phyloP scores from a whole-genome alignment of 2,113 vertebrate species.

The Seriola aureovittata region DNA sequence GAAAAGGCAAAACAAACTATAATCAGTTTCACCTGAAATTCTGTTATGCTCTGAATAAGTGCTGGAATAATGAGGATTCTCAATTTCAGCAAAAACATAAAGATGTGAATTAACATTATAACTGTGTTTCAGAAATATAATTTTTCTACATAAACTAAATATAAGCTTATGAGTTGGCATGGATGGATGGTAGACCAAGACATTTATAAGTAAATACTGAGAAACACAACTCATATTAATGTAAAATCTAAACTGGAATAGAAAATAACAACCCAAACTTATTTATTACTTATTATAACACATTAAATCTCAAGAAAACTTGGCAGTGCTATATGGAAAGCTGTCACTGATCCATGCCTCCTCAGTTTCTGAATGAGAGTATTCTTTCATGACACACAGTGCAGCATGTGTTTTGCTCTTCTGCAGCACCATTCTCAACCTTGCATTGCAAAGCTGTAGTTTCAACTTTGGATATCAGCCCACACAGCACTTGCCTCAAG shows the following conservation, averaged over 20 bases:
- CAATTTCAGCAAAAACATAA: background rate
- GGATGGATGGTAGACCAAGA: background rate
- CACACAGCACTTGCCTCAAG: slow-evolving; percentile 16
- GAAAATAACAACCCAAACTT: background rate
- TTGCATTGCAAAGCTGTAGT: slow-evolving; percentile 39
- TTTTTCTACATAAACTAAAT: background rate
- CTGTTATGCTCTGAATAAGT: background rate
- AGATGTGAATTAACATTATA: background rate
- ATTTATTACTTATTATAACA: no score
- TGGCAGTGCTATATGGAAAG: background rate
- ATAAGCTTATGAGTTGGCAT: no score
- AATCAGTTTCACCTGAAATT: background rate
- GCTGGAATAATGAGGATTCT: background rate
- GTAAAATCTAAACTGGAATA: background rate
- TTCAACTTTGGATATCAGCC: slow-evolving; percentile 50
- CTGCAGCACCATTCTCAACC: slow-evolving; percentile 19
- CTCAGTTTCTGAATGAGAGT: slow-evolving; percentile 14
- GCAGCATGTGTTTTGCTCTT: slow-evolving; percentile 28
- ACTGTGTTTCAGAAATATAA: no score
- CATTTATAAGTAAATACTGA: background rate
- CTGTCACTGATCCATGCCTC: background rate
- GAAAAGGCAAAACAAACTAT: background rate
- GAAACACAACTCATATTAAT: background rate
- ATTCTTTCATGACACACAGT: slow-evolving; percentile 3
- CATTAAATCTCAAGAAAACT: background rate